A percentile compares a stretch with the other conserved stretches of the same genome.
phyloP scores from a whole-genome alignment of 2,888 invertebrate genomes.

The Acanthopleura granulata region DNA sequence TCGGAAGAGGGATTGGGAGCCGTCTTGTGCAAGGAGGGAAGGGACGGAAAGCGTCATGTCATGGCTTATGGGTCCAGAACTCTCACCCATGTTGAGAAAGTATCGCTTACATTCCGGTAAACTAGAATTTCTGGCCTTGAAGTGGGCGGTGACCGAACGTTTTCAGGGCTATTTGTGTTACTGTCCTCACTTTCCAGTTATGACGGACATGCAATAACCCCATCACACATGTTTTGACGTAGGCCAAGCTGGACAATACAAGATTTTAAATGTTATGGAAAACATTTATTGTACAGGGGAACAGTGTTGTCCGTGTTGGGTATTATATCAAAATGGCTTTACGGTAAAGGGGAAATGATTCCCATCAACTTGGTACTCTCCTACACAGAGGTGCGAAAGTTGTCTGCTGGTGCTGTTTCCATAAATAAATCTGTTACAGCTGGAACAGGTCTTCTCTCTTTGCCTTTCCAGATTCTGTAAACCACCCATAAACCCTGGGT shows the following conservation, averaged over 20 bases:
- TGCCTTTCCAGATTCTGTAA: too few relatives aligned
- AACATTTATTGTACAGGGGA: too few relatives aligned
- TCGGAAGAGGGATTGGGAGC: conserved; percentile 52
- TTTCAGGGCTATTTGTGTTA: conserved; percentile 16
- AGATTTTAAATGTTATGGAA: too few relatives aligned
- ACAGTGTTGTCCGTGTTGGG: too few relatives aligned
- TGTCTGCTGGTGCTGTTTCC: too few relatives aligned
- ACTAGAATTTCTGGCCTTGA: conserved; percentile 19
- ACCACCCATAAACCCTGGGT: too few relatives aligned
- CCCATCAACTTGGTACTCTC: too few relatives aligned
- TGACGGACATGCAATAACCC: conserved; percentile 19
- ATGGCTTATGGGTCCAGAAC: conserved; percentile 33
- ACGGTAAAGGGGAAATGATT: too few relatives aligned
- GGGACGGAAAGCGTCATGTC: conserved; percentile 22
- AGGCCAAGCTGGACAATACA: conserved; percentile 16
- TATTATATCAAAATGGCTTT: too few relatives aligned
- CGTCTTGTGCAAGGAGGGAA: conserved; percentile 41
- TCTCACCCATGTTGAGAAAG: conserved; percentile 25
- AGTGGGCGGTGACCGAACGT: conserved; percentile 19
- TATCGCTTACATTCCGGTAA: conserved; percentile 24
- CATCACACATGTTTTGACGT: conserved; percentile 16
- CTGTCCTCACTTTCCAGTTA: neutral
- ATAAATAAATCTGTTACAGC: too few relatives aligned
- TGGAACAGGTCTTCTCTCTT: too few relatives aligned
- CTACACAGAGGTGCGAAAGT: too few relatives aligned